A percentile compares a stretch with the other conserved stretches of the same genome.
These are phyloP conservation scores for Petrophora chlorosata DNA, from an alignment of 2,888 invertebrate species.

Conservation along the genomic window DNA sequence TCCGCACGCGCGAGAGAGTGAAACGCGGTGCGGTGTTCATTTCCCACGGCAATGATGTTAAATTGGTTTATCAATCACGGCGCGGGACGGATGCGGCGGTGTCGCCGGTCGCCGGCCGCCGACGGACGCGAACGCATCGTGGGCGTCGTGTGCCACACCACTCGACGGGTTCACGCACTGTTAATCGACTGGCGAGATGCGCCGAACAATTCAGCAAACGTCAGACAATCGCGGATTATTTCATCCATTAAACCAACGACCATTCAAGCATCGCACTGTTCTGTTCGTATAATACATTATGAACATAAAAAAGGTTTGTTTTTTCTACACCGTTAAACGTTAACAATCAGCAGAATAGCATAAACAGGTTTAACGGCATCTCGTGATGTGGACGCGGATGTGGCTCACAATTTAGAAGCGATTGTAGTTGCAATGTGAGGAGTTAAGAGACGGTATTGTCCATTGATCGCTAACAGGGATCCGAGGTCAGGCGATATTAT, in stretches of 20 bases:
- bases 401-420: slow-evolving; percentile 53
- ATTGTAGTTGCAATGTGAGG: slow-evolving; percentile 45
- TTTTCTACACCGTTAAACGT: slow-evolving; percentile 50
- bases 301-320: slow-evolving; percentile 16
- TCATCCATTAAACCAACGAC: background rate
- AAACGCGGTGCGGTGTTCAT: slow-evolving; percentile 35
- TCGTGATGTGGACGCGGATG: slow-evolving; percentile 54
- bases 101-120: slow-evolving; percentile 54
- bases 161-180: slow-evolving; percentile 58
- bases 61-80: slow-evolving; percentile 78
- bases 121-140: slow-evolving; percentile 42
- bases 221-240: slow-evolving; percentile 26
- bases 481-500: slow-evolving; percentile 56
- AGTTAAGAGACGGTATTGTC: slow-evolving; percentile 46
- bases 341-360: slow-evolving; percentile 50
- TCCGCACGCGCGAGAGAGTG: slow-evolving; percentile 3
- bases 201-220: slow-evolving; percentile 49
- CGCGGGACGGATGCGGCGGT: slow-evolving; percentile 71
- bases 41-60: slow-evolving; percentile 79
- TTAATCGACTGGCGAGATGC: slow-evolving; percentile 58
- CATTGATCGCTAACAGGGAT: slow-evolving; percentile 56
- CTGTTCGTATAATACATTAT: slow-evolving; percentile 3
- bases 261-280: slow-evolving; percentile 1
- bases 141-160: slow-evolving; percentile 62
- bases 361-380: slow-evolving; percentile 58